Percentiles rank a stretch among this genome's conserved stretches.
Conservation (phyloP, 2,113 vertebrate species). For the Fulica atra region DNA sequence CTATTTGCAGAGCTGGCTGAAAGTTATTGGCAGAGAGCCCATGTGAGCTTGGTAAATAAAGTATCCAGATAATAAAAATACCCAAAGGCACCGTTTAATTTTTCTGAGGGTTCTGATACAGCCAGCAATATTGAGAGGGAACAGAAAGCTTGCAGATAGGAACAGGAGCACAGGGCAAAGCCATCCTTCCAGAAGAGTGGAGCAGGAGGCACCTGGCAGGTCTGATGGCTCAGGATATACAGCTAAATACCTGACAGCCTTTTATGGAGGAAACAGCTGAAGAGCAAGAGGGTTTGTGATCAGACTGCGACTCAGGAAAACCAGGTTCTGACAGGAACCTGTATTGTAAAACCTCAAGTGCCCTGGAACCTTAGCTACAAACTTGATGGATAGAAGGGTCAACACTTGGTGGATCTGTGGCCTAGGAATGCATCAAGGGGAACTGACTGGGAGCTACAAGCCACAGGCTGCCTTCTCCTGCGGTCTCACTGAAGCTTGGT, state of each 20-base stretch:
- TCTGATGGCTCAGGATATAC: background rate
- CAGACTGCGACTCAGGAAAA: background rate
- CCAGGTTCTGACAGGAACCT: background rate
- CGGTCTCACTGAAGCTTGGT: background rate
- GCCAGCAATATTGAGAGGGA: background rate
- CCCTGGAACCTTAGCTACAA: background rate
- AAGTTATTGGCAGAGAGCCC: constrained; percentile 52
- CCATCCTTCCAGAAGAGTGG: background rate
- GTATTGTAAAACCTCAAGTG: background rate
- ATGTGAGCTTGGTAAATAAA: constrained; percentile 57
- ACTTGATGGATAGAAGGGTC: background rate
- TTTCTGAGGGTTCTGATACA: constrained; percentile 35
- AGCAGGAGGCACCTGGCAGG: background rate
- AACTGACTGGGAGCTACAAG: background rate
- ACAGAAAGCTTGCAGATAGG: background rate
- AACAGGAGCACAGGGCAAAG: background rate
- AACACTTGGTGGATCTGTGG: background rate
- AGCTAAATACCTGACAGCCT: background rate
- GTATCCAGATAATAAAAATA: constrained; percentile 68
- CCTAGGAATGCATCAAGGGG: background rate
- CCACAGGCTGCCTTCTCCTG: background rate
- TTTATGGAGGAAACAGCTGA: background rate
- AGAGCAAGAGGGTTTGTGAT: background rate
- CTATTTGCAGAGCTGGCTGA: constrained; percentile 66
- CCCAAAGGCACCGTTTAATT: constrained; percentile 52